Base-by-base conservation (phyloP, 1,140 invertebrate species). In the Hypsibius dujardini region DNA sequence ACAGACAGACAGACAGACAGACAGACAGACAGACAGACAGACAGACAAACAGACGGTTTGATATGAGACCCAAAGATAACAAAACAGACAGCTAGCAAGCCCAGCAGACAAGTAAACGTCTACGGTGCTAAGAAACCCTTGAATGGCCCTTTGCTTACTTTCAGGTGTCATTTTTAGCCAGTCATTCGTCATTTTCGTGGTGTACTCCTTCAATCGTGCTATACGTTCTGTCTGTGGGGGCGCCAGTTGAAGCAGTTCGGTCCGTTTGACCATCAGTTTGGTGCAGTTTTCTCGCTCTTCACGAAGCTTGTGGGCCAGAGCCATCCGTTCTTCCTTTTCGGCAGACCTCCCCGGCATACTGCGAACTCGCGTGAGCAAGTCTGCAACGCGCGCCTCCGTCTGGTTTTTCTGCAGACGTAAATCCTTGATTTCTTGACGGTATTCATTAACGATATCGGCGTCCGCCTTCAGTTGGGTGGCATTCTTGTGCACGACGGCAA, bases 161-260 rank as follows among this genome's bases (percentile, higher is more conserved):
- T 67, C 62, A 12, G 62, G 62, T 67, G 62, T 67, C 7, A 67
- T 42, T 3, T 67, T 42, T 42, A 7, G 62, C 62, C 62, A 67
- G 3, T 67, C 62, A 67, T 67, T 42, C 7, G 62, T 67, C 12
- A 67, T 7, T 42, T 67, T 67, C 7, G 7, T 14, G 12, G 62
- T 67, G 42, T 67, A 67, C 7, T 67, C 62, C 45, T 42, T 7
- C 62, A 67, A 42, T 3, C 62, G 62, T 3, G 7, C 42, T 3
- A 67, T 67, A 12, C 45, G 62, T 7, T 67, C 62, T 3, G 7
- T 67, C 42, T 67, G 62, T 14, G 42, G 3, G 7, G 42, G 62
- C 7, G 7, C 62, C 62, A 67, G 62, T 3, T 67, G 62, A 14
- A 7, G 7, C 7, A 67, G 62, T 67, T 67, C 62, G 62, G 62